Conservation (phyloP, 37 sponge, comb jelly and placozoan genomes). For the Cladorhizidae sp. region DNA sequence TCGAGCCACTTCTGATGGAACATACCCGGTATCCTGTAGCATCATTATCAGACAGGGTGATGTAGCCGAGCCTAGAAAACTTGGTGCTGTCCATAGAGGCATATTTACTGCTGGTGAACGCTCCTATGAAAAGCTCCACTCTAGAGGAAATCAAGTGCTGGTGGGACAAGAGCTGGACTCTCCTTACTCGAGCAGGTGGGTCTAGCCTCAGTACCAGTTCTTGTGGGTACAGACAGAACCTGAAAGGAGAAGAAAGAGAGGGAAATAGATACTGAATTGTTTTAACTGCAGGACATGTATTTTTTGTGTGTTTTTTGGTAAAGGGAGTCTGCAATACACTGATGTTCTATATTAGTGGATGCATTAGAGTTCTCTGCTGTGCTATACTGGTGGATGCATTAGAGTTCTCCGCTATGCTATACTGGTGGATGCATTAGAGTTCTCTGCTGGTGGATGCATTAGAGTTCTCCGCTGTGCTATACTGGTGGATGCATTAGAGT, state of each 20-base stretch:
- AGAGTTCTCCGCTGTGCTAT: too few species aligned
- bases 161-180: conserved; percentile 83
- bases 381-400: too few species aligned
- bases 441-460: too few species aligned
- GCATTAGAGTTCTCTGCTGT: too few species aligned
- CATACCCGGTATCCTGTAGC: conserved; percentile 52
- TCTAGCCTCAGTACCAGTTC: conserved; percentile 64
- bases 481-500: too few species aligned
- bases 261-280: not conserved
- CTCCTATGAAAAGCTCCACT: conserved; percentile 50
- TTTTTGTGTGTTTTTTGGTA: too few species aligned
- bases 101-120: not conserved
- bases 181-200: conserved; percentile 33
- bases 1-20: too few species aligned
- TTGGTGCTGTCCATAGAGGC: conserved; percentile 7
- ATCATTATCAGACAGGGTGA: conserved; percentile 61
- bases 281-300: too few species aligned
- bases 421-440: too few species aligned
- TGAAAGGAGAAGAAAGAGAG: conserved; percentile 6
- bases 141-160: conserved; percentile 77
- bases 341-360: too few species aligned
- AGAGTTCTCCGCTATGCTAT: too few species aligned
- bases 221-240: conserved; percentile 86
- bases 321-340: too few species aligned
- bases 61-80: conserved; percentile 45